A percentile compares a stretch with the other conserved stretches of the same genome.
Conservation (phyloP, 2,797 vertebrate species). For the Scyliorhinus canicula region DNA sequence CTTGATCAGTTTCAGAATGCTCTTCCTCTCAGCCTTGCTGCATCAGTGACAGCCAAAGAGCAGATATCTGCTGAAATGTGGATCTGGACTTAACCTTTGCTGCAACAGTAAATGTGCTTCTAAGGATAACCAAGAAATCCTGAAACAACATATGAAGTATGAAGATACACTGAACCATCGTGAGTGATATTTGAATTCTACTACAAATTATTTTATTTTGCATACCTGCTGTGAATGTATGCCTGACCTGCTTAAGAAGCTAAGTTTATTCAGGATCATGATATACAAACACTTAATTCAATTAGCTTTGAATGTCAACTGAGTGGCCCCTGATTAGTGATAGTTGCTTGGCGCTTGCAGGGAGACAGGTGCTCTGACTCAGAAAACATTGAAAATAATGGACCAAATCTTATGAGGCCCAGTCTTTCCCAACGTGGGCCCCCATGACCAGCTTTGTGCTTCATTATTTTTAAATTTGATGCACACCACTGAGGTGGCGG, state of each 20-base stretch:
- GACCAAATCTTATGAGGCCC: background rate
- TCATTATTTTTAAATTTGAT: too few species aligned
- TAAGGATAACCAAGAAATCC: background rate
- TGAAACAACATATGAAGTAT: background rate
- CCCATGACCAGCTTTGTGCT: too few species aligned
- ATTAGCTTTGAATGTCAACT: background rate
- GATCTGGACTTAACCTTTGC: background rate
- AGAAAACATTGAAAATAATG: background rate
- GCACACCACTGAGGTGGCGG: too few species aligned
- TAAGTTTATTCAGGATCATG: background rate
- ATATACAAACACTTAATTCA: conserved; percentile 18
- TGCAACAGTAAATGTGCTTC: background rate
- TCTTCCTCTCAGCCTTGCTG: background rate
- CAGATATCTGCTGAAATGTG: background rate
- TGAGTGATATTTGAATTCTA: background rate
- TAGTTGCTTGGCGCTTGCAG: background rate
- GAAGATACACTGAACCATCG: background rate
- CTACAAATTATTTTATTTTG: background rate
- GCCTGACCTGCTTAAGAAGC: background rate
- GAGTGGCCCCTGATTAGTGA: background rate
- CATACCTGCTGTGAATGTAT: background rate
- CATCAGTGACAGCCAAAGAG: background rate
- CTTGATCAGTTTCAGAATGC: background rate
- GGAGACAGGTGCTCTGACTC: background rate
- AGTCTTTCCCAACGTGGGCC: too few species aligned